These are phyloP conservation scores for Euwallacea similis DNA, from an alignment of 1,140 invertebrate species.

Conservation along the genomic window DNA sequence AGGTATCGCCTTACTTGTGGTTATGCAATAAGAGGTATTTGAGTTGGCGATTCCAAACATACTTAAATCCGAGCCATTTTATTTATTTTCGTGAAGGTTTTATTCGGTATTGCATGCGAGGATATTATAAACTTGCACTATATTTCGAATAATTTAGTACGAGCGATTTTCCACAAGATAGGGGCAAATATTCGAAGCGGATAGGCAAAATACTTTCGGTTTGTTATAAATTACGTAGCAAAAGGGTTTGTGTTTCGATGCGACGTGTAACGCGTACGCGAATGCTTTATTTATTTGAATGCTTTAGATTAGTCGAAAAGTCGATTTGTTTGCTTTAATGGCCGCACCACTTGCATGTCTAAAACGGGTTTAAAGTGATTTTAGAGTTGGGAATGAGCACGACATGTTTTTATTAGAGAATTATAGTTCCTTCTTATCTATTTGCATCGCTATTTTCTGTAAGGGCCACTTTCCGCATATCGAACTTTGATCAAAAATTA, in stretches of 20 bases:
- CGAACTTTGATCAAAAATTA: too few relatives aligned
- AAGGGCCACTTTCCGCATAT: too few relatives aligned
- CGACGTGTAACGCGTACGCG: conserved; percentile 36
- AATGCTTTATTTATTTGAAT: conserved; percentile 37
- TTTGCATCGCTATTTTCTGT: too few relatives aligned
- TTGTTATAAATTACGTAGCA: conserved; percentile 39
- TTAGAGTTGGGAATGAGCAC: conserved; percentile 1
- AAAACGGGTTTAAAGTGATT: conserved; percentile 26
- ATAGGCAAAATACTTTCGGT: conserved; percentile 40
- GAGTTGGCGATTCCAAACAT: conserved; percentile 27
- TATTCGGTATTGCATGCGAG: conserved; percentile 37
- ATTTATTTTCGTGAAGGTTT: conserved; percentile 33
- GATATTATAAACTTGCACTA: conserved; percentile 38
- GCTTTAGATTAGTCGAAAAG: conserved; percentile 33
- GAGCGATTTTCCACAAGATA: conserved; percentile 37
- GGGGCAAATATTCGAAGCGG: conserved; percentile 39
- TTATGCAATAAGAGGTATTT: conserved; percentile 26
- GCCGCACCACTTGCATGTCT: conserved; percentile 30
- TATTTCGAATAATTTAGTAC: conserved; percentile 38
- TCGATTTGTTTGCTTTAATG: conserved; percentile 31
- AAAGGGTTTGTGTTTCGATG: conserved; percentile 34
- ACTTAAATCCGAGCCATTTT: conserved; percentile 30
- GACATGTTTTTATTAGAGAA: background rate
- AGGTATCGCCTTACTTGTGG: background rate
- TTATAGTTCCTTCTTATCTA: too few relatives aligned